Percentiles rank a stretch among this genome's conserved stretches.
These are phyloP conservation scores for Heterochromis multidens DNA, from an alignment of 2,113 vertebrate species.

Conservation along the genomic window DNA sequence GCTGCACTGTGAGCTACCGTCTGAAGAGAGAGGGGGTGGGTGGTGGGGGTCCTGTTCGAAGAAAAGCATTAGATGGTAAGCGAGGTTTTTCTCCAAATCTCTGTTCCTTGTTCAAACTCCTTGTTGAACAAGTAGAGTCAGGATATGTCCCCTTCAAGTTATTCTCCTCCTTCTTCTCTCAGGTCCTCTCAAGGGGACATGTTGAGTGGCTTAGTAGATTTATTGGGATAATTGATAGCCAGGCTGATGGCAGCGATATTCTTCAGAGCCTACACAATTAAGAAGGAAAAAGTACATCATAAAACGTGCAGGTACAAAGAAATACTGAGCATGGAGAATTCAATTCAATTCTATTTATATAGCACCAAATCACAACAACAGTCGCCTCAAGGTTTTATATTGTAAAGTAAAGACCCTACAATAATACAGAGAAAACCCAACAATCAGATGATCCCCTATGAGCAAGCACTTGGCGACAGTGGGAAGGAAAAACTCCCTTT, in stretches of 20 bases:
- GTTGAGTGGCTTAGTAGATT: constrained; percentile 90
- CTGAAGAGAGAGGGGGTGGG: not conserved
- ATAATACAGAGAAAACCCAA: not conserved
- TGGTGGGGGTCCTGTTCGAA: constrained; percentile 8
- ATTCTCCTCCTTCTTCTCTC: not conserved
- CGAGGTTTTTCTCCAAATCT: not conserved
- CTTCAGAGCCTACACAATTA: constrained; percentile 86
- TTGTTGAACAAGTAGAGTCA: constrained; percentile 22
- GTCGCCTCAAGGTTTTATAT: too few species aligned
- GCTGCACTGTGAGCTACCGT: not conserved
- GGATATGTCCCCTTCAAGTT: constrained; percentile 2
- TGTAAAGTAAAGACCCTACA: too few species aligned
- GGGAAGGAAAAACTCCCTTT: not conserved
- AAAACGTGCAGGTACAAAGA: not conserved
- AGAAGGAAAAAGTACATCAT: not conserved
- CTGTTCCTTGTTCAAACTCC: not conserved
- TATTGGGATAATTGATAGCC: constrained; percentile 97
- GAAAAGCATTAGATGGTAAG: constrained; percentile 37
- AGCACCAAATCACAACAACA: not conserved
- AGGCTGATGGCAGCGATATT: constrained; percentile 98
- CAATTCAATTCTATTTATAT: not conserved
- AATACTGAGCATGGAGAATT: not conserved
- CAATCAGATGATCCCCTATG: not conserved
- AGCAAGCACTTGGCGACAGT: not conserved
- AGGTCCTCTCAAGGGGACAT: constrained; percentile 73